Evolutionary conservation across 2,113 vertebrate genomes (phyloP).

Genomic region (Chloebia gouldiae): DNA sequence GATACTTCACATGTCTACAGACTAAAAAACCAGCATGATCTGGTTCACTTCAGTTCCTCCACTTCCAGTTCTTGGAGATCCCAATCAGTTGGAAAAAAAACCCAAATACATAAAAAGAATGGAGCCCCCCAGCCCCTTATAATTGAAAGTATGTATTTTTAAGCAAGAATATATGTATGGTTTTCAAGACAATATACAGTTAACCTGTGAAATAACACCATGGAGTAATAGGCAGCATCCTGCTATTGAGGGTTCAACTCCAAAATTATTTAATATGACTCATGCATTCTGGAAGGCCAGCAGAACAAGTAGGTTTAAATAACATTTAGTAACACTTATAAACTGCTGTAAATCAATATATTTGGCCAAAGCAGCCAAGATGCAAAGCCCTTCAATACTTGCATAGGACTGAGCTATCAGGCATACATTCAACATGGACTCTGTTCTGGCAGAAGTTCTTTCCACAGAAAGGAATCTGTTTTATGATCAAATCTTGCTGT

Average conservation of each 20-base stretch:
- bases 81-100: accelerated
- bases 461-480: neutral
- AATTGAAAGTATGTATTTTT: neutral
- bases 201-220: neutral
- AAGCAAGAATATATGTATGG: neutral
- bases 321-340: neutral
- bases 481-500: neutral
- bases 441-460: neutral
- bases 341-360: neutral
- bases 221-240: neutral
- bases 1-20: neutral
- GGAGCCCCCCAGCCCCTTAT: neutral
- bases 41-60: neutral
- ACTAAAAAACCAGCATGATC: neutral
- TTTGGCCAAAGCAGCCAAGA: neutral
- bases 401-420: neutral
- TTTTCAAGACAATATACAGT: neutral
- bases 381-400: neutral
- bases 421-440: neutral
- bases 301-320: neutral
- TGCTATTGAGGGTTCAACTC: neutral
- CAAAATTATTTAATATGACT: neutral
- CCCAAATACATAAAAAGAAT: neutral
- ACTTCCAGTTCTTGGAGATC: neutral
- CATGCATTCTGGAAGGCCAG: neutral